These are phyloP conservation scores for Urocyon cinereoargenteus DNA, from an alignment of 2,797 vertebrate species.

Conservation along the genomic window DNA sequence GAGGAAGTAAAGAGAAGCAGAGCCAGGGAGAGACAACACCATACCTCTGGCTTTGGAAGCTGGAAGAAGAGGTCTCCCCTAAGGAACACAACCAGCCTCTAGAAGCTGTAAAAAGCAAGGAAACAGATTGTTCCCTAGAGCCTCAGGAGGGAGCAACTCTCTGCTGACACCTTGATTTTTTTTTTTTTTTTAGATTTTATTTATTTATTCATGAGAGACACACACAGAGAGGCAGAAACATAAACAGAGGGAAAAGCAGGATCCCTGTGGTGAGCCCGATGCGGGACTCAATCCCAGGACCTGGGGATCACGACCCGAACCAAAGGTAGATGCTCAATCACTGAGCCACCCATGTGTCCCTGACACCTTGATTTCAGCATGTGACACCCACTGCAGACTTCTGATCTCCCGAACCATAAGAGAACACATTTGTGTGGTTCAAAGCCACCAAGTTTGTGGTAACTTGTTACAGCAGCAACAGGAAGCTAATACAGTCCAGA, in stretches of 20 bases:
- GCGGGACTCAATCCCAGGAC: too few species aligned
- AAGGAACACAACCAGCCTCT: rapidly evolving
- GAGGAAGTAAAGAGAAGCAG: neutral
- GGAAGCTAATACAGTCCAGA: neutral
- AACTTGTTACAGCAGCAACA: neutral
- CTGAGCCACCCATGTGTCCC: too few species aligned
- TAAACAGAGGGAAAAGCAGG: too few species aligned
- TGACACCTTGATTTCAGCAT: neutral
- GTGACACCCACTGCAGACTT: neutral
- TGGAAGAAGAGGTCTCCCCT: neutral
- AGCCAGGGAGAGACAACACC: too few species aligned
- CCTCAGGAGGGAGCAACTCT: rapidly evolving
- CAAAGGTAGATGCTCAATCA: too few species aligned
- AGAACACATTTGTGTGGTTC: neutral
- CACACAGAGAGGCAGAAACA: too few species aligned
- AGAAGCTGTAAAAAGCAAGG: neutral
- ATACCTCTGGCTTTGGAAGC: neutral
- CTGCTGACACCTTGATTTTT: neutral
- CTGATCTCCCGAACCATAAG: neutral
- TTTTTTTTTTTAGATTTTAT: too few species aligned
- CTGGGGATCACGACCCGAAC: too few species aligned
- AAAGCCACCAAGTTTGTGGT: neutral
- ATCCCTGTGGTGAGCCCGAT: too few species aligned
- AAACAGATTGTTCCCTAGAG: neutral
- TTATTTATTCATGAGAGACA: too few species aligned